Evolutionary conservation across 2,797 vertebrate genomes (phyloP).

Genomic region (Denticeps clupeoides): DNA sequence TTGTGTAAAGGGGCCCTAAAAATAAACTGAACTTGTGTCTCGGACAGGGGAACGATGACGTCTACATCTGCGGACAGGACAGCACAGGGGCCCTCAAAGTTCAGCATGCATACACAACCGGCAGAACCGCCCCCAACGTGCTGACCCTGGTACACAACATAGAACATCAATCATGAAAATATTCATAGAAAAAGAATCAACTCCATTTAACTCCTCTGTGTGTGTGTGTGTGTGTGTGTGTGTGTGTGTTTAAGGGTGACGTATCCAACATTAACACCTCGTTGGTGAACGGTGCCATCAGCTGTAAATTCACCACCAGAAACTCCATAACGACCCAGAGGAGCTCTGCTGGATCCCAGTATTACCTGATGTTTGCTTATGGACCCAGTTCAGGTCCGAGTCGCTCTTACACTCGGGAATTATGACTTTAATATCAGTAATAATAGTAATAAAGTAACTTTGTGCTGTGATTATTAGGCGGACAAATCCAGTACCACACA

Average conservation of each 20-base stretch:
- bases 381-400: too few relatives aligned
- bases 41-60: conserved; percentile 63
- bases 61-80: conserved; percentile 53
- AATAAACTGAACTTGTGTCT: conserved; percentile 3
- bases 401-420: too few relatives aligned
- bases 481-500: too few relatives aligned
- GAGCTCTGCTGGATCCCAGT: conserved; percentile 24
- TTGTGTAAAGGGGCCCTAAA: too few relatives aligned
- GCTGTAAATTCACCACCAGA: conserved; percentile 59
- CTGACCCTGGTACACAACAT: conserved; percentile 40
- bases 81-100: conserved; percentile 31
- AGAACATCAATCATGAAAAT: background rate
- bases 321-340: conserved; percentile 44
- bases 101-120: conserved; percentile 49
- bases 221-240: too few relatives aligned
- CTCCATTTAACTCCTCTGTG: too few relatives aligned
- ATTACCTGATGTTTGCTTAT: conserved; percentile 50
- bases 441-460: too few relatives aligned
- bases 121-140: conserved; percentile 22
- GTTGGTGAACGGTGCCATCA: conserved; percentile 40
- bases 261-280: conserved; percentile 36
- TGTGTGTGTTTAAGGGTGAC: too few relatives aligned
- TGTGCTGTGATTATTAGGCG: too few relatives aligned
- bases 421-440: too few relatives aligned
- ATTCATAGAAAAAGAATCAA: background rate